phyloP scores from a whole-genome alignment of 2,888 invertebrate species.

The Brenthis hecate region DNA sequence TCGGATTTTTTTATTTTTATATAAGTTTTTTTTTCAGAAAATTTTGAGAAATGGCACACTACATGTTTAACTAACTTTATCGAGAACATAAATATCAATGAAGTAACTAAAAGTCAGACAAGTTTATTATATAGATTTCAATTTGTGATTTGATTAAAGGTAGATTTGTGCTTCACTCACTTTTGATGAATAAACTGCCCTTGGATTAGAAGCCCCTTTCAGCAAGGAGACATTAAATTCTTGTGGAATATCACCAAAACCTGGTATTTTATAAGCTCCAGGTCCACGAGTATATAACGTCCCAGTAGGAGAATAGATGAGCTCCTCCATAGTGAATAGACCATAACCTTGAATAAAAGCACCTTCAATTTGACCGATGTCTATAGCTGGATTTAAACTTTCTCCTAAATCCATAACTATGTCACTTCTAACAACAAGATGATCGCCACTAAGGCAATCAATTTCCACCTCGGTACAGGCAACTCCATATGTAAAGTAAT shows the following conservation, averaged over 20 bases:
- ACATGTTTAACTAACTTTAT: no score
- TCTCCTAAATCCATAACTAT: conserved; percentile 98
- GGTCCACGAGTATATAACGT: conserved; percentile 93
- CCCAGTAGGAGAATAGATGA: conserved; percentile 93
- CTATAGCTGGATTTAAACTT: conserved; percentile 97
- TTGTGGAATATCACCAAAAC: conserved; percentile 94
- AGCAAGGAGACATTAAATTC: conserved; percentile 96
- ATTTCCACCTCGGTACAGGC: conserved; percentile 95
- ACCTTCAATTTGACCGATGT: conserved; percentile 98
- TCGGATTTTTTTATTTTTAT: no score
- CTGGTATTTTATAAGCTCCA: conserved; percentile 96
- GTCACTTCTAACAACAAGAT: conserved; percentile 92
- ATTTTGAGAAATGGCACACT: no score
- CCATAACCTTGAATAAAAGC: conserved; percentile 97
- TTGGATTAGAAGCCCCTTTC: conserved; percentile 93
- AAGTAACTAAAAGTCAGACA: no score
- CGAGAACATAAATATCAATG: no score
- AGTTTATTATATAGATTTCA: no score
- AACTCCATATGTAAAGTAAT: conserved; percentile 93
- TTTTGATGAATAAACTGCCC: conserved; percentile 97
- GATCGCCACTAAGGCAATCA: conserved; percentile 96
- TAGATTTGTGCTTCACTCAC: conserved; percentile 67
- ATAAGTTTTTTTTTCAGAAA: no score
- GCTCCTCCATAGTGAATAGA: conserved; percentile 94
- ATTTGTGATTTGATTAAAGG: background rate